Base-by-base conservation (phyloP, 2,888 invertebrate species). In the Epinotia nisella region DNA sequence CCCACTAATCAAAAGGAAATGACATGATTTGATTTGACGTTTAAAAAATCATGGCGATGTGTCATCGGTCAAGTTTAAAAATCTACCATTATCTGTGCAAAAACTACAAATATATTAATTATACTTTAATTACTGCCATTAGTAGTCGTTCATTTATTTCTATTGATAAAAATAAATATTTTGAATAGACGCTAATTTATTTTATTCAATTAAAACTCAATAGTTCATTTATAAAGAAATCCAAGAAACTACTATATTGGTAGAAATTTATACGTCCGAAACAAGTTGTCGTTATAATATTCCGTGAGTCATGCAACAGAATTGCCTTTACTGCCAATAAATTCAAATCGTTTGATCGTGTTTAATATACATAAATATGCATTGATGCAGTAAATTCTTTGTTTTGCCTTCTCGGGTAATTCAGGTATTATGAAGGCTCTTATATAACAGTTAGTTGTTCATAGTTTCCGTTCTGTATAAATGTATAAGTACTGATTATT, bases 1-100 rank as follows among this genome's bases (percentile, higher is more conserved):
- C 83, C 86, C 87, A 88, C 87, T 87, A 85, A 85, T 88, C 86
- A 88, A 91, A 90, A 88, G 87, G 86, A 90, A 90, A 89, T 92
- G 88, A 89, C 88, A 87, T 85, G 80, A 77, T 82, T 78, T 85
- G 80, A 77, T 82, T 78, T 82, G 81, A 81, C 79, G 74, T 81
- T 79, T 78, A 24, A 64, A 66, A 74, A 74, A 75, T 70, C 59
- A 70, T 75, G 73, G 75, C 75, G 73, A 75, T 75, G 73, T 70
- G 73, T 70, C 73, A 73, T 70, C 68, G 69, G 72, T 68, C 62
- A 62, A 68, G 69, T 68, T 69, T 39, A 62, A 69, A 73, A 69
- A 64, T n/a, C 62, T 73, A 73, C 73, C 53, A 69, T 19, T 11
- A 13, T 24, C n/a, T 9, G 49, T 58, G 4, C n/a, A 45, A 58